Base-by-base conservation (phyloP, 2,797 vertebrate species). In the Numenius phaeopus region DNA sequence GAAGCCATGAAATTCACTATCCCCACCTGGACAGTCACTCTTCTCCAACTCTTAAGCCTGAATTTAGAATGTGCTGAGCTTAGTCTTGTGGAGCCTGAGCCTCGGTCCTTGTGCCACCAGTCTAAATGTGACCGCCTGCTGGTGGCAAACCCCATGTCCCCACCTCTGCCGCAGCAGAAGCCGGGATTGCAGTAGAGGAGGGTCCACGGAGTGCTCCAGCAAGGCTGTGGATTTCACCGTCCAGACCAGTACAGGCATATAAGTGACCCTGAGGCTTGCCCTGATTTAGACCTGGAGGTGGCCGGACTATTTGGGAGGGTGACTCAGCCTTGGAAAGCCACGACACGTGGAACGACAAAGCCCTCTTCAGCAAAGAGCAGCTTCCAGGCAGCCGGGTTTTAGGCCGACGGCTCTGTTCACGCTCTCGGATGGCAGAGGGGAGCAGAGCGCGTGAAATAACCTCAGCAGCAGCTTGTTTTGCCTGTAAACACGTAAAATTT, bases 171-270 rank as follows among this genome's bases (percentile, higher is more conserved):
- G 27, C 27, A 14, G 40, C 57, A 21, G 67, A 8, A 72, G 58
- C 58, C 40, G 1, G 0, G 14, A 10, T 32, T 29, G 39, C 69
- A 5, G 32, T 2, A 4, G 27, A 4, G 29, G 46, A 29, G 5
- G 11, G n/a, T 21, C 27, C 46, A 11, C 4, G 1, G 55, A 55
- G 30, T 9, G 64, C 65, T 22, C n/a, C 18, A 4, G 64, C 52
- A 3, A 16, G 42, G 52, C 52, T 3, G 0, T 6, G 55, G 46
- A 2, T 30, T n/a, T 32, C 30, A 21, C 30, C 8, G 3, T 16
- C 57, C 39, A 7, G 57, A 42, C 14, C 34, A 13, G 12, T 14
- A 4, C 1, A 2, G 19, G 64, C 29, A 0, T 19, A 7, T 11
- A 4, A 69, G 49, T 4, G 70, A 23, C 59, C 50, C 59, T 12